These are phyloP conservation scores for Rhyacophila evoluta DNA, from an alignment of 2,888 invertebrate genomes.

Conservation along the genomic window DNA sequence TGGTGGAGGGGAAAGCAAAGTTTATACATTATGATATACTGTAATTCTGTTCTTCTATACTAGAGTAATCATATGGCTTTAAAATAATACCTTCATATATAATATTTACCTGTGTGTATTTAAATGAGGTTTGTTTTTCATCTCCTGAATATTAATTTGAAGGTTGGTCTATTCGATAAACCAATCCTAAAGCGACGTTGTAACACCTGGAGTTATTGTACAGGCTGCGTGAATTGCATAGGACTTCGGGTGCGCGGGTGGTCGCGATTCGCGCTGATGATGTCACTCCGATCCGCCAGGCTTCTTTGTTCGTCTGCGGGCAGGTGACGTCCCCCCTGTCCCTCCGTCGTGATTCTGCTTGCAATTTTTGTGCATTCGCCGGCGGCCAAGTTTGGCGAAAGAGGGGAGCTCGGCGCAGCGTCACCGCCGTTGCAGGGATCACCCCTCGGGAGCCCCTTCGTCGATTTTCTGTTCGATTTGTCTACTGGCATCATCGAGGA, in stretches of 20 bases:
- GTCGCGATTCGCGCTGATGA: conserved; percentile 29
- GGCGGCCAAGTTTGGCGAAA: neutral
- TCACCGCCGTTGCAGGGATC: neutral
- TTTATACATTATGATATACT: too few relatives aligned
- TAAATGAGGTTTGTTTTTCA: too few relatives aligned
- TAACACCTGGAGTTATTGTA: too few relatives aligned
- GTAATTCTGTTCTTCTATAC: too few relatives aligned
- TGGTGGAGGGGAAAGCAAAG: too few relatives aligned
- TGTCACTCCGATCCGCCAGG: conserved; percentile 30
- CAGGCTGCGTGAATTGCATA: neutral
- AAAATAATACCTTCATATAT: too few relatives aligned
- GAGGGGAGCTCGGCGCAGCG: conserved; percentile 22
- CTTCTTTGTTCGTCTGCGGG: conserved; percentile 38
- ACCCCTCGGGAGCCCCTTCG: conserved; percentile 15
- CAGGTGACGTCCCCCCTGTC: conserved; percentile 27
- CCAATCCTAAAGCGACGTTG: too few relatives aligned
- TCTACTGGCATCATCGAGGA: neutral
- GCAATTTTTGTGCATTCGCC: conserved; percentile 26
- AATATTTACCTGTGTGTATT: too few relatives aligned
- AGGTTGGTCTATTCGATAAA: too few relatives aligned
- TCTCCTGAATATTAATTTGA: too few relatives aligned
- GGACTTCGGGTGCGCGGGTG: neutral
- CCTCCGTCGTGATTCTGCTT: neutral
- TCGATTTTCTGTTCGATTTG: neutral
- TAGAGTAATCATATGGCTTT: too few relatives aligned